A percentile compares a stretch with the other conserved stretches of the same genome.
These are phyloP conservation scores for Euborellia annulipes DNA, from an alignment of 1,140 invertebrate genomes.

Conservation along the genomic window DNA sequence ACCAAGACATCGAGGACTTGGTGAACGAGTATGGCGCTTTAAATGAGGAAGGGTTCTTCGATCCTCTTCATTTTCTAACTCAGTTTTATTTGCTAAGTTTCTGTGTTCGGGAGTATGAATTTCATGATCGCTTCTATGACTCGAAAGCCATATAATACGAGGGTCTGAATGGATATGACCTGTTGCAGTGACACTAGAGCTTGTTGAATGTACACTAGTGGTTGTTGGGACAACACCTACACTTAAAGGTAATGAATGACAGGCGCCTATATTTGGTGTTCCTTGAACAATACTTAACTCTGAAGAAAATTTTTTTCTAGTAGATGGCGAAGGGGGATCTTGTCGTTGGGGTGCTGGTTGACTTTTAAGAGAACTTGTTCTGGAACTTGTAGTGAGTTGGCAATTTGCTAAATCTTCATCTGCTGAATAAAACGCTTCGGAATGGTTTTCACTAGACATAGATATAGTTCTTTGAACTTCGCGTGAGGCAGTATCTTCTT, in stretches of 20 bases:
- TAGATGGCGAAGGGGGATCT: neutral
- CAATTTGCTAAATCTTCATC: slow-evolving; percentile 50
- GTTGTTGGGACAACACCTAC: no score
- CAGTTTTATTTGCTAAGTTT: slow-evolving; percentile 10
- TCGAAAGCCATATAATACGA: slow-evolving; percentile 30
- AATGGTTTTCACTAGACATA: slow-evolving; percentile 75
- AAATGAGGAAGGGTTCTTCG: neutral
- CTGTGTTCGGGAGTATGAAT: slow-evolving; percentile 37
- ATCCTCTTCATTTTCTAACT: slow-evolving; percentile 11
- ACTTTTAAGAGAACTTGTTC: slow-evolving; percentile 4
- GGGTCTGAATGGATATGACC: no score
- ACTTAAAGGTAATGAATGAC: no score
- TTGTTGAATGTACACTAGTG: no score
- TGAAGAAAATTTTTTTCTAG: slow-evolving; percentile 29
- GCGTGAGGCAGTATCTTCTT: slow-evolving; percentile 20
- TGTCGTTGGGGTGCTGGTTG: neutral
- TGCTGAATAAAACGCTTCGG: slow-evolving; percentile 78
- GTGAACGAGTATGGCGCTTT: neutral
- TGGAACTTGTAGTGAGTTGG: slow-evolving; percentile 1
- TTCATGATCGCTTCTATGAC: slow-evolving; percentile 40
- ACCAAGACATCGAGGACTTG: neutral
- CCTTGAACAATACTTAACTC: slow-evolving; percentile 29
- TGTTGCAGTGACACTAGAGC: no score
- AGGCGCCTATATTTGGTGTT: neutral
- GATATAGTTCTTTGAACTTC: slow-evolving; percentile 69